These are phyloP conservation scores for Micoletzkya japonica DNA, from an alignment of 2,888 invertebrate species.

Conservation along the genomic window DNA sequence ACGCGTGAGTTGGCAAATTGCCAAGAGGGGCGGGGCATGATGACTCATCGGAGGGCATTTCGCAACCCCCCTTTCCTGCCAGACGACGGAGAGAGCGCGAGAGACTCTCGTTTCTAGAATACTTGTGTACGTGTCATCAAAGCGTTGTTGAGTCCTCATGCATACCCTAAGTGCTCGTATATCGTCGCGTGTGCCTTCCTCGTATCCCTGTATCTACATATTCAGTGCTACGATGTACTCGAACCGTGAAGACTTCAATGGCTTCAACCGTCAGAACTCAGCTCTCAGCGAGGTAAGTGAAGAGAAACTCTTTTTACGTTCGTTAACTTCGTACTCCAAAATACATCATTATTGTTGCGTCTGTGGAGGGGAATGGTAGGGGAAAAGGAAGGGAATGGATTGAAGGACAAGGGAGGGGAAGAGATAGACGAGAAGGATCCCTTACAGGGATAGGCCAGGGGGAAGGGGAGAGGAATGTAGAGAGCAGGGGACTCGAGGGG, in stretches of 20 bases:
- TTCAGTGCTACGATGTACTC: conserved; percentile 22
- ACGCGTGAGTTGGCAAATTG: not conserved
- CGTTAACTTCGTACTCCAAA: no score
- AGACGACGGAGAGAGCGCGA: conserved; percentile 13
- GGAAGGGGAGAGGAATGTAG: no score
- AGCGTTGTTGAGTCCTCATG: conserved; percentile 23
- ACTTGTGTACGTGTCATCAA: conserved; percentile 21
- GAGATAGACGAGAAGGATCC: no score
- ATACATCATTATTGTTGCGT: no score
- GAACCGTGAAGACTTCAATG: conserved; percentile 5
- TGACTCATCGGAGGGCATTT: conserved; percentile 22
- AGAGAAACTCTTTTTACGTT: no score
- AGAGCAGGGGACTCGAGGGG: no score
- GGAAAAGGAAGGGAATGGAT: no score
- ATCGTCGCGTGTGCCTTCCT: no score
- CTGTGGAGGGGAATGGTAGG: no score
- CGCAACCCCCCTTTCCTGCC: no score
- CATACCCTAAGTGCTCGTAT: not conserved
- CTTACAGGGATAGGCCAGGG: no score
- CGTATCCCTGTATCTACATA: conserved; percentile 1
- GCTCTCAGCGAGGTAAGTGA: conserved; percentile 14
- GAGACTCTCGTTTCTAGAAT: conserved; percentile 27
- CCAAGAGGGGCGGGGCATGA: conserved; percentile 23
- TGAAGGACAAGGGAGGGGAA: no score
- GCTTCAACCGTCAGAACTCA: conserved; percentile 11